Percentiles rank a stretch among this genome's conserved stretches.
Evolutionary conservation across 2,888 invertebrate genomes (phyloP).

Genomic region (Dynastes tityus): DNA sequence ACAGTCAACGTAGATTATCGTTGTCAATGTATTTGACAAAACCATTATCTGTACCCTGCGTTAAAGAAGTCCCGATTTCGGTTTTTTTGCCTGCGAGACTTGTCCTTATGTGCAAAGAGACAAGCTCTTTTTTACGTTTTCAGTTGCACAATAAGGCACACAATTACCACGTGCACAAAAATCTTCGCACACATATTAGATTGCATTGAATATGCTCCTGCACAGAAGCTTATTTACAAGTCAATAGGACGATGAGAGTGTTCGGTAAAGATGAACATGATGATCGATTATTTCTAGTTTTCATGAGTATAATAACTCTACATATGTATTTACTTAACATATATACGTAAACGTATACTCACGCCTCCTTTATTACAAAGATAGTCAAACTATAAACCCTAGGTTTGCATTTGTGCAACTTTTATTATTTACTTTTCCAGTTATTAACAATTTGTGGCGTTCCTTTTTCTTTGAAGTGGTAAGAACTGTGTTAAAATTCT

Average conservation of each 20-base stretch:
- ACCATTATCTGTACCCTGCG: constrained; percentile 10
- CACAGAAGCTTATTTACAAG: constrained; percentile 12
- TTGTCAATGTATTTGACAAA: constrained; percentile 32
- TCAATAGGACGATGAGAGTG: constrained; percentile 14
- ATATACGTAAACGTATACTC: no score
- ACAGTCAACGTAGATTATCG: constrained; percentile 19
- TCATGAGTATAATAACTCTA: neutral
- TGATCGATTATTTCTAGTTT: constrained; percentile 16
- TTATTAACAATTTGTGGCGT: no score
- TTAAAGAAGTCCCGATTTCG: constrained; percentile 12
- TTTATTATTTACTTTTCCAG: no score
- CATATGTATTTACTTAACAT: no score
- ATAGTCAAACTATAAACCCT: no score
- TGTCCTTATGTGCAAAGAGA: constrained; percentile 12
- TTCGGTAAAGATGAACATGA: neutral
- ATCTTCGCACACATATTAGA: constrained; percentile 49
- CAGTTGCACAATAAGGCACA: constrained; percentile 52
- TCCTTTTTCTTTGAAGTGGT: no score
- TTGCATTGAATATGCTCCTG: constrained; percentile 43
- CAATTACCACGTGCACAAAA: constrained; percentile 54
- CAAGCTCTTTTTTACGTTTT: constrained; percentile 31
- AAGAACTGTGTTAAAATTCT: no score
- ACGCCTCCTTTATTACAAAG: no score
- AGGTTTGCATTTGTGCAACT: no score
- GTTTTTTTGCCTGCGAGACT: constrained; percentile 26